Evolutionary conservation across 2,888 invertebrate species (phyloP).

Genomic region (Lamellibrachia columna): DNA sequence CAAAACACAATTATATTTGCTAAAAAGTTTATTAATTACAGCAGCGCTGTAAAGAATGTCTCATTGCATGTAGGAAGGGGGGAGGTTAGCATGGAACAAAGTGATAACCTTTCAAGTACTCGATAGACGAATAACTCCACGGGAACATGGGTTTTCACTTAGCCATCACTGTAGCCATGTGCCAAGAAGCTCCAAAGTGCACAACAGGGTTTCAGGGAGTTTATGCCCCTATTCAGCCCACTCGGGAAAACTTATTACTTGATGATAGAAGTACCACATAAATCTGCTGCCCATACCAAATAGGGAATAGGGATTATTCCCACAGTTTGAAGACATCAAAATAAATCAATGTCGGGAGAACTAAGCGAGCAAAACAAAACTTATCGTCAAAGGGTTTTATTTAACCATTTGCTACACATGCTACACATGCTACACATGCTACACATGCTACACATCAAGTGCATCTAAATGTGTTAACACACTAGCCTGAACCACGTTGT

Average conservation of each 20-base stretch:
- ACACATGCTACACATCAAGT: not conserved
- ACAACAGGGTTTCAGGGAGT: not conserved
- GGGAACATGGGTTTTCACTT: not conserved
- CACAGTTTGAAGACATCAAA: not conserved
- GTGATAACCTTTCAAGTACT: slow-evolving; percentile 16
- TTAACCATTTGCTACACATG: not conserved
- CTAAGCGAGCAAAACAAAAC: not conserved
- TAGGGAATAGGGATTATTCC: not conserved
- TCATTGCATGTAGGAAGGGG: not conserved
- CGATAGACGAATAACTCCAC: not conserved
- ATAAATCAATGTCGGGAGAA: not conserved
- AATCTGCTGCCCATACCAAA: not conserved
- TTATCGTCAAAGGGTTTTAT: not conserved
- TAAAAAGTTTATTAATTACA: slow-evolving; percentile 16
- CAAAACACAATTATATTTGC: not conserved
- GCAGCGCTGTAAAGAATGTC: not conserved
- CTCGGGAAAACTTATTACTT: not conserved
- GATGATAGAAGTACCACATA: not conserved
- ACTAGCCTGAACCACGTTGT: not conserved
- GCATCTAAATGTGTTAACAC: not conserved
- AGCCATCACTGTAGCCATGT: not conserved
- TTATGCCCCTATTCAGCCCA: not conserved
- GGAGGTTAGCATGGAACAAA: not conserved
- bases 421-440: not conserved
- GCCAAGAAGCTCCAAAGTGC: not conserved